Evolutionary conservation across 1,140 invertebrate species (phyloP).

Genomic region (Mylabris phalerata): DNA sequence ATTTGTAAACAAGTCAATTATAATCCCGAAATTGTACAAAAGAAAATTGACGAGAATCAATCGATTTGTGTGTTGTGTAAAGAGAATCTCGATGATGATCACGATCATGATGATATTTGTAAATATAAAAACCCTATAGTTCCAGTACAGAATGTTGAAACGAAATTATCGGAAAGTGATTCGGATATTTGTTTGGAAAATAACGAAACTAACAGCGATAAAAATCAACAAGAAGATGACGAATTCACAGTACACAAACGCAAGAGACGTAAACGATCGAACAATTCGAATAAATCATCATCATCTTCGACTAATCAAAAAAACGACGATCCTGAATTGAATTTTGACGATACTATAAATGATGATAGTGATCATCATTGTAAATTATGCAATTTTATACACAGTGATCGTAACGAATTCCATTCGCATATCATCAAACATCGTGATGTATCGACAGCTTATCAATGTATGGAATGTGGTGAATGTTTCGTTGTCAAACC

Average conservation of each 20-base stretch:
- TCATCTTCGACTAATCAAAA: background rate
- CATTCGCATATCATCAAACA: constrained; percentile 49
- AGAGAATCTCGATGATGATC: constrained; percentile 13
- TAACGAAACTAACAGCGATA: constrained; percentile 18
- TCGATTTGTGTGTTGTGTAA: constrained; percentile 28
- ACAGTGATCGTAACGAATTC: constrained; percentile 41
- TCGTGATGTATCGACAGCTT: constrained; percentile 51
- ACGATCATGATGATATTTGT: constrained; percentile 21
- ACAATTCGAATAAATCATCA: background rate
- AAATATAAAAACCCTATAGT: constrained; percentile 25
- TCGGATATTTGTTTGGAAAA: background rate
- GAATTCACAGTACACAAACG: background rate
- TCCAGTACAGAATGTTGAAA: constrained; percentile 12
- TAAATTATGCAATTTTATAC: constrained; percentile 45
- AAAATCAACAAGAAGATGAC: background rate
- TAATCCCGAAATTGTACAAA: background rate
- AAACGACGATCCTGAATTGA: constrained; percentile 19
- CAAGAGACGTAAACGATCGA: constrained; percentile 19
- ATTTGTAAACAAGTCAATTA: constrained; percentile 18
- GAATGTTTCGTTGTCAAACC: constrained; percentile 59
- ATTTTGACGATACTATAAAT: constrained; percentile 27
- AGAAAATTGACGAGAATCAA: constrained; percentile 1
- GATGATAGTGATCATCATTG: constrained; percentile 47
- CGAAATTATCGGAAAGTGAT: constrained; percentile 5
- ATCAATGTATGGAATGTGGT: constrained; percentile 61